Evolutionary conservation across 2,113 vertebrate species (phyloP).

Genomic region (Nematolebias whitei): DNA sequence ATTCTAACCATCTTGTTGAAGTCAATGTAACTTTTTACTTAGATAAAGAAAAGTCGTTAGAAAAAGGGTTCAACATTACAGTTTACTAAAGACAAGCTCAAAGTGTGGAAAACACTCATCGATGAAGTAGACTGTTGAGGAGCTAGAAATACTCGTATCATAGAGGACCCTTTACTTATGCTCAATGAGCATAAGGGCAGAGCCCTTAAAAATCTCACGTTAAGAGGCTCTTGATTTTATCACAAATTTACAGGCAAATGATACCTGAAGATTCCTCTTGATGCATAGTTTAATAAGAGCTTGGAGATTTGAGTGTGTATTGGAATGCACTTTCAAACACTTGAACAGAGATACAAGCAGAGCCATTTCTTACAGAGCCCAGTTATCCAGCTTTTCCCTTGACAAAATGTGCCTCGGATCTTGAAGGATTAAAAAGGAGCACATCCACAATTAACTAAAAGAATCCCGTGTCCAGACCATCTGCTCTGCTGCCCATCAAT

Average conservation of each 20-base stretch:
- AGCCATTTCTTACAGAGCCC: slow-evolving; percentile 44
- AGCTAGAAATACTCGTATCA: slow-evolving; percentile 44
- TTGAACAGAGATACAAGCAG: slow-evolving; percentile 62
- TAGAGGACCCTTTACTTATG: slow-evolving; percentile 65
- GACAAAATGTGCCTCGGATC: slow-evolving; percentile 36
- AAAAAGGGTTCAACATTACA: slow-evolving; percentile 45
- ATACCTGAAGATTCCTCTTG: slow-evolving; percentile 67
- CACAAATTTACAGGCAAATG: slow-evolving; percentile 60
- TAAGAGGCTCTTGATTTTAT: slow-evolving; percentile 60
- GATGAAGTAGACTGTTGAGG: slow-evolving; percentile 56
- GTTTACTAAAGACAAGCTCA: slow-evolving; percentile 39
- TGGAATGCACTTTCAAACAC: slow-evolving; percentile 58
- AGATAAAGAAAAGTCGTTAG: slow-evolving; percentile 41
- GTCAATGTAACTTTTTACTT: slow-evolving; percentile 48
- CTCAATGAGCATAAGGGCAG: slow-evolving; percentile 58
- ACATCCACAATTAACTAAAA: slow-evolving; percentile 69
- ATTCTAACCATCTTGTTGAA: slow-evolving; percentile 39
- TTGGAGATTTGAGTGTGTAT: slow-evolving; percentile 31
- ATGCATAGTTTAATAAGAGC: slow-evolving; percentile 56
- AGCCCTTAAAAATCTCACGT: slow-evolving; percentile 53
- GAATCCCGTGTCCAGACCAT: slow-evolving; percentile 46
- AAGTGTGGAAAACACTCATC: slow-evolving; percentile 57
- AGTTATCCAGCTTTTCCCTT: slow-evolving; percentile 33
- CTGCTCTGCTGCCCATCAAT: slow-evolving; percentile 41
- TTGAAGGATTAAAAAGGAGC: slow-evolving; percentile 25